A percentile compares a stretch with the other conserved stretches of the same genome.
Conservation (phyloP, 1,140 invertebrate species). For the Drosophila grimshawi region DNA sequence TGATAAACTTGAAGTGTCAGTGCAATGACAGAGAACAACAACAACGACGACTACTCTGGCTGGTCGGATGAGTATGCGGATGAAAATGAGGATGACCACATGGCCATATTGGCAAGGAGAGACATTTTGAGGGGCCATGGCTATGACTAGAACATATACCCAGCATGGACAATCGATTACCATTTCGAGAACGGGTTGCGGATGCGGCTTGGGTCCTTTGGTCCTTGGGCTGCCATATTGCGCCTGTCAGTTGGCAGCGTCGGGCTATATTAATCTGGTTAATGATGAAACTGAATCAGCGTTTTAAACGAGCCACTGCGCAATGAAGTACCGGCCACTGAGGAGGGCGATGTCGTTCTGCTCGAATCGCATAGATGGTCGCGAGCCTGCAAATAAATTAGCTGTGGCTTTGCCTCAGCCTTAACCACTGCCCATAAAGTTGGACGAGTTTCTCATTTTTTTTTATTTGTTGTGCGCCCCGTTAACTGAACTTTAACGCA, state of each 20-base stretch:
- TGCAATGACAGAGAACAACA: constrained; percentile 38
- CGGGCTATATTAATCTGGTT: constrained; percentile 83
- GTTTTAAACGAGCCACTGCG: constrained; percentile 82
- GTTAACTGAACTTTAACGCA: constrained; percentile 55
- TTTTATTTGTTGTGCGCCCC: constrained; percentile 4
- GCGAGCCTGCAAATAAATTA: constrained; percentile 76
- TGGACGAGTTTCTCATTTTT: constrained; percentile 28
- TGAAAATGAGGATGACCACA: constrained; percentile 53
- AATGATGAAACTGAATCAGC: constrained; percentile 85
- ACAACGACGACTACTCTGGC: constrained; percentile 16
- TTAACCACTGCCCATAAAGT: constrained; percentile 71
- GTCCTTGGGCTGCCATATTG: constrained; percentile 48
- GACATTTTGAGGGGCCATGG: constrained; percentile 27
- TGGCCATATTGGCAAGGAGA: constrained; percentile 57
- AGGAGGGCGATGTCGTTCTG: constrained; percentile 12
- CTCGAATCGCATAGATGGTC: constrained; percentile 59
- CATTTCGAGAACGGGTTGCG: constrained; percentile 39
- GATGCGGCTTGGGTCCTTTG: constrained; percentile 10
- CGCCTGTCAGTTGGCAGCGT: constrained; percentile 50
- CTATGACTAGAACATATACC: constrained; percentile 43
- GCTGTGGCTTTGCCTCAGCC: constrained; percentile 68
- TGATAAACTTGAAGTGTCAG: constrained; percentile 74
- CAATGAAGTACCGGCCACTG: constrained; percentile 60
- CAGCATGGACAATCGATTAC: constrained; percentile 64
- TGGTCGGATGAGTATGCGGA: constrained; percentile 7